Evolutionary conservation across 2,113 vertebrate species (phyloP), one percentile per base, ranked within the genome.

Genomic region (Seriola aureovittata): DNA sequence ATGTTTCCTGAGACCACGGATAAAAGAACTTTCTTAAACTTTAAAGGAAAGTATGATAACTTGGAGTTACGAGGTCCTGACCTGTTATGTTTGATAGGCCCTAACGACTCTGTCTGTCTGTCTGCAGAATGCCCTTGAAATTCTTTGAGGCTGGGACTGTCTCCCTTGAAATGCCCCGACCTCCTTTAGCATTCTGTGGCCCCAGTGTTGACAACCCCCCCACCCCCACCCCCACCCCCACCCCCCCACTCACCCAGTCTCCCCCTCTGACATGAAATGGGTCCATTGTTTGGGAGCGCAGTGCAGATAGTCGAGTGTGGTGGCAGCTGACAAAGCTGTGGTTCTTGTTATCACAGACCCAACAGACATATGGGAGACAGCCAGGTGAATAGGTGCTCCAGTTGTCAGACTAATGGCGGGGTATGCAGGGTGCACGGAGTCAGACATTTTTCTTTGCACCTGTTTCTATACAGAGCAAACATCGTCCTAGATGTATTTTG

Each of bases 261-360:
- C 62, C 42, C 44, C 72, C 67, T 38, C 23, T 34, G 71, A 71
- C 72, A 86, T 92, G 85, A 94, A 94, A 87, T 78, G 74, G 77
- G 7, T 57, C 66, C 86, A 91, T 95, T 95, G 93, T 95, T 77
- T 70, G 10, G 3, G 70, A 46, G 23, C 23, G 16, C 68, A 74
- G 65, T 63, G 72, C 81, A 80, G 80, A 87, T 62, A 66, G 76
- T 32, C 16, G 81, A 74, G 69, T 80, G 75, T 80, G 63, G 77
- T 29, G 34, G 77, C 62, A 80, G 75, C 88, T 63, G 85, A 89
- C 87, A 86, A 86, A 86, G 87, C 68, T 73, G 86, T 34, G 32
- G 58, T 82, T 93, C 81, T 88, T 93, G 84, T 89, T 90, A 84
- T 90, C 82, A 71, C 21, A 57, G 82, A 77, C 73, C 80, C 69